Base-by-base conservation (phyloP, 2,888 invertebrate genomes). In the Drosophila paracracens region DNA sequence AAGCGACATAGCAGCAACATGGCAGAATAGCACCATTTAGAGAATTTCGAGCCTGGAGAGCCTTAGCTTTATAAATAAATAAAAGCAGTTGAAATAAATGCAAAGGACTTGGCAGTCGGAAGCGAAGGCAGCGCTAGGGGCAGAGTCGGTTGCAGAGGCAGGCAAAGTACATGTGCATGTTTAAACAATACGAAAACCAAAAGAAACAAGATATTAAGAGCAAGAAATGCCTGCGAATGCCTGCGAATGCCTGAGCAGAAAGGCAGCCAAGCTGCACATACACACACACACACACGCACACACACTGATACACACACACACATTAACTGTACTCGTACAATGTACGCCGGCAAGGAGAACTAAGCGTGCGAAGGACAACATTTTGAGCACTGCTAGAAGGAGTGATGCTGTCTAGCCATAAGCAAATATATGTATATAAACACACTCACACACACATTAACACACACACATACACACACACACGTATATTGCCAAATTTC, bases 401-500 rank as follows among this genome's bases (percentile, higher is more conserved):
- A 89, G 89, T 89, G 85, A 88, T 74, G 74, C 89, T 86, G 85
- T 86, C 89, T 89, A 79, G 84, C 78, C 82, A 84, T 78, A 89
- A 88, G 82, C 80, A 89, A 84, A 85, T 76, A 81, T 62, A 80
- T 76, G 78, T 62, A 80, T 48, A 64, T 48, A 54, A 25, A 58
- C 18, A 71, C n/a, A 50, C 38, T 50, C 25, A 51, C 25, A 54
- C 35, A 25, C 36, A 46, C 11, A 40, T 36, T 33, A 33, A 11
- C 33, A 60, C 21, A 27, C 36, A 46, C 27, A 65, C 43, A 61
- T 31, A n/a, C 25, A 13, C 10, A 38, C n/a, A 62, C n/a, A 40
- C 16, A 54, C 51, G 64, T 35, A 29, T 62, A 65, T 71, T 67
- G 61, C 64, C 77, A 76, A 88, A 83, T 81, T 90, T 87, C 90